These are phyloP conservation scores for Machaerirhynchus nigripectus DNA, from an alignment of 2,113 vertebrate species.

Conservation along the genomic window DNA sequence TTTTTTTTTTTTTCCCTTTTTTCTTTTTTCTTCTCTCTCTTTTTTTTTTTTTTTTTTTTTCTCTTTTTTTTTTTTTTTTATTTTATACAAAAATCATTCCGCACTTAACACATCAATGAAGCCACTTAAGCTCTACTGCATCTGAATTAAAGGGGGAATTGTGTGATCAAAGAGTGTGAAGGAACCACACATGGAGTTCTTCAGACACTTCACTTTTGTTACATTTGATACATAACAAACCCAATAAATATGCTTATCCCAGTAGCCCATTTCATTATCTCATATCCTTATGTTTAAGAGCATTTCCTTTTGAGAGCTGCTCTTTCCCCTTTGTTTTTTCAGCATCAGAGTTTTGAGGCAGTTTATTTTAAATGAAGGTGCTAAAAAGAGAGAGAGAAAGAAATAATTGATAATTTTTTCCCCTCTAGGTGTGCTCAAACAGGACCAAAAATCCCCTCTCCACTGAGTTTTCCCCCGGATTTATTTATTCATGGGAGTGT, in stretches of 20 bases:
- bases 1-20: constrained; percentile 23
- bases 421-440: neutral
- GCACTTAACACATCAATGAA: constrained; percentile 91
- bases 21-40: neutral
- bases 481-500: neutral
- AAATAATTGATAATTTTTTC: neutral
- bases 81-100: constrained; percentile 86
- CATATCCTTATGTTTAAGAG: constrained; percentile 63
- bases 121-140: constrained; percentile 83
- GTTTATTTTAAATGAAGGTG: constrained; percentile 44
- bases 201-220: constrained; percentile 80
- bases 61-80: constrained; percentile 73
- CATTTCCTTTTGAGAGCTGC: constrained; percentile 53
- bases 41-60: constrained; percentile 76
- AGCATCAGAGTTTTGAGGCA: neutral
- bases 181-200: constrained; percentile 87
- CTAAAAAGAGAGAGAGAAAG: neutral
- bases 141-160: constrained; percentile 89
- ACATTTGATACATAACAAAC: constrained; percentile 80
- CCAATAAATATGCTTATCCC: constrained; percentile 81
- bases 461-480: neutral
- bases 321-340: constrained; percentile 10
- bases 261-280: constrained; percentile 74
- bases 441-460: neutral
- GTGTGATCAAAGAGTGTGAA: constrained; percentile 89